Percentiles rank a stretch among this genome's conserved stretches.
These are phyloP conservation scores for Drosophila formosana DNA, from an alignment of 2,888 invertebrate genomes.

Conservation along the genomic window DNA sequence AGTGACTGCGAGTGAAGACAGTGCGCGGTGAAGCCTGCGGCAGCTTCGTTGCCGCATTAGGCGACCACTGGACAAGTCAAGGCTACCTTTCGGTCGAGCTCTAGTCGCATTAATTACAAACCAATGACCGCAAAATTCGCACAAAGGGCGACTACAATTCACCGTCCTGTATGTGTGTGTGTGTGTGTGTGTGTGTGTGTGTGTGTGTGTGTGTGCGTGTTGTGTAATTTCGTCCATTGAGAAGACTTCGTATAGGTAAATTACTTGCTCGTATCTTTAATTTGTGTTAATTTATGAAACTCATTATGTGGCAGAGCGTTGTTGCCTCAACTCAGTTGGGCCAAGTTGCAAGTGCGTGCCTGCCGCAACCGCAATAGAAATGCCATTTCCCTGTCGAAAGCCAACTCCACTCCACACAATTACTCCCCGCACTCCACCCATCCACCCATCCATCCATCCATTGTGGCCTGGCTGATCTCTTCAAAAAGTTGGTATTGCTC, in stretches of 20 bases:
- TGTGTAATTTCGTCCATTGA: constrained; percentile 18
- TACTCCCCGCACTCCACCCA: not conserved
- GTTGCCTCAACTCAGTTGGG: constrained; percentile 3
- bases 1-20: constrained; percentile 4
- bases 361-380: constrained; percentile 49
- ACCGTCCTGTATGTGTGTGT: not conserved
- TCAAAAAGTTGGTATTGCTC: constrained; percentile 65
- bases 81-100: constrained; percentile 37
- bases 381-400: constrained; percentile 32
- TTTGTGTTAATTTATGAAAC: constrained; percentile 80
- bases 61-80: constrained; percentile 51
- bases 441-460: not conserved
- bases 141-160: constrained; percentile 25
- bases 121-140: constrained; percentile 69
- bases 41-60: constrained; percentile 46
- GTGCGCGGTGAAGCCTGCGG: not conserved
- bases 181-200: not conserved
- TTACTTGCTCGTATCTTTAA: constrained; percentile 75
- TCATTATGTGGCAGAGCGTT: constrained; percentile 64
- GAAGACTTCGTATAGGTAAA: constrained; percentile 46
- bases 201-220: not conserved
- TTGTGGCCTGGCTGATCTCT: constrained; percentile 64
- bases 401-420: constrained; percentile 2
- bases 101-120: constrained; percentile 79
- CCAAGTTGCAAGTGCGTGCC: constrained; percentile 64